phyloP scores from a whole-genome alignment of 1,140 invertebrate species.

The Venturia canescens region DNA sequence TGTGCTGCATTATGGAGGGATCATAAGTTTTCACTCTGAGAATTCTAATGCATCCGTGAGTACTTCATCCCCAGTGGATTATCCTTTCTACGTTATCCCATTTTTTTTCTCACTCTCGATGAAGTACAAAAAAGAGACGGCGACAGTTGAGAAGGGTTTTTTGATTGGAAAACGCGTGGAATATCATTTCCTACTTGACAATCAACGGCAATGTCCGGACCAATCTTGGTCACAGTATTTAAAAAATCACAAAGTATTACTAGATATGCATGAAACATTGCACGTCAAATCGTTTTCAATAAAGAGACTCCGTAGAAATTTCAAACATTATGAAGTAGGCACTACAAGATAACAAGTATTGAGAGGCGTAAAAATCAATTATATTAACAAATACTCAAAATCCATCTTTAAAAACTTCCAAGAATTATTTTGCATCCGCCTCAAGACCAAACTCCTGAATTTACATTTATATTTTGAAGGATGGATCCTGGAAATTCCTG shows the following conservation, averaged over 20 bases:
- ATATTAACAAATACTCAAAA: too few species aligned
- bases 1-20: constrained; percentile 27
- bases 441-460: not conserved
- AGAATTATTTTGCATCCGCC: too few species aligned
- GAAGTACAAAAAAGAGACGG: constrained; percentile 25
- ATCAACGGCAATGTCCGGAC: not conserved
- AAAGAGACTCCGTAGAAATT: too few species aligned
- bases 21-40: constrained; percentile 3
- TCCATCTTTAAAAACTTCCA: too few species aligned
- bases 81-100: not conserved
- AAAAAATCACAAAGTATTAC: constrained; percentile 22
- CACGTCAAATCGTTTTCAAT: not conserved
- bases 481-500: not conserved
- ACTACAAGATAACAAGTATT: too few species aligned
- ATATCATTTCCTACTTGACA: constrained; percentile 17
- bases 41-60: not conserved
- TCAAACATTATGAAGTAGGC: too few species aligned
- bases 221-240: not conserved
- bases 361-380: too few species aligned
- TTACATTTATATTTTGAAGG: not conserved
- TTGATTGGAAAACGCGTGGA: constrained; percentile 33
- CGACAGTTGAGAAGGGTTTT: constrained; percentile 25
- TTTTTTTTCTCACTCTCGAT: not conserved
- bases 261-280: constrained; percentile 14
- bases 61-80: not conserved